These are phyloP conservation scores for Falco concolor DNA, from an alignment of 2,797 vertebrate species.

Conservation along the genomic window DNA sequence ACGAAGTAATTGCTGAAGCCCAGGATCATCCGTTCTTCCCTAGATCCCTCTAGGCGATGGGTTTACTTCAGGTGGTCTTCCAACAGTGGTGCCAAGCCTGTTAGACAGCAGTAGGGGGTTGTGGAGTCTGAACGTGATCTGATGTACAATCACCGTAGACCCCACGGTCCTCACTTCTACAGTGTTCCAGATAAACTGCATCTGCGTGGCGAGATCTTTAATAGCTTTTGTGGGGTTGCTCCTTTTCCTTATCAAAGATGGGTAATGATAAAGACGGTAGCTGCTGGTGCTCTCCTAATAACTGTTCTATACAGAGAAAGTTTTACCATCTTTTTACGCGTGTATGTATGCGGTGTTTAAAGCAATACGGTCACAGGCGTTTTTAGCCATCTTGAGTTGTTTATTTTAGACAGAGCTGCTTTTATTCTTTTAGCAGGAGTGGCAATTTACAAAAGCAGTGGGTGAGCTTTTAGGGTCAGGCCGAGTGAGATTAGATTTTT, in stretches of 20 bases:
- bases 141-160: background rate
- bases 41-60: background rate
- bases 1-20: background rate
- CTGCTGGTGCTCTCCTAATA: background rate
- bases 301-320: background rate
- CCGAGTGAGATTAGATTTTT: background rate
- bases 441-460: background rate
- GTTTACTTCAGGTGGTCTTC: background rate
- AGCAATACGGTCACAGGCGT: background rate
- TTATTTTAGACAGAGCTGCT: background rate
- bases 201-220: fast-evolving
- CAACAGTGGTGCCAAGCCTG: background rate
- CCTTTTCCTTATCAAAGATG: background rate
- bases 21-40: background rate
- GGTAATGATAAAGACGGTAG: background rate
- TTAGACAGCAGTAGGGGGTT: background rate
- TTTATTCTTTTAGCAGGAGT: background rate
- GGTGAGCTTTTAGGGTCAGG: background rate
- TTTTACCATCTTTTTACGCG: background rate
- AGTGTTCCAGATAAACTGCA: background rate
- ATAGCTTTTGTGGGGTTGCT: background rate
- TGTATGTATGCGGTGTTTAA: background rate
- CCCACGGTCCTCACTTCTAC: background rate
- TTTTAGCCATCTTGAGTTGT: fast-evolving
- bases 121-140: background rate